Conservation (phyloP, 2,113 vertebrate genomes). For the Dromas ardeola region DNA sequence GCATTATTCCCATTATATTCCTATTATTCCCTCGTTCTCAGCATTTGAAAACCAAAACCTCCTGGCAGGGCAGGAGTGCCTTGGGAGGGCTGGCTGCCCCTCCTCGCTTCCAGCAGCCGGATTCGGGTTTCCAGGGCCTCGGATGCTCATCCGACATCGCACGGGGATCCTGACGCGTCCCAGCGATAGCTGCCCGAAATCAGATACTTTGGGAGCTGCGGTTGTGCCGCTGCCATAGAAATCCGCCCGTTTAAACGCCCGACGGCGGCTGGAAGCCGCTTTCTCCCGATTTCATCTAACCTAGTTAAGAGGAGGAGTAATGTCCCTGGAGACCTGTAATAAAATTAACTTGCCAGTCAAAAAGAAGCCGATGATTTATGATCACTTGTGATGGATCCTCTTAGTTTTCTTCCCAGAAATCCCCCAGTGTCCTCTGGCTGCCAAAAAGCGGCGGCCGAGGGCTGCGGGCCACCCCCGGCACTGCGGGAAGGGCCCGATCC, state of each 20-base stretch:
- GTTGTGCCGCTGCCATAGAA: background rate
- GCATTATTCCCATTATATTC: background rate
- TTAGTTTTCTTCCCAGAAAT: background rate
- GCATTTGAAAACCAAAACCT: background rate
- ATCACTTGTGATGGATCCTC: background rate
- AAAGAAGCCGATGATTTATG: background rate
- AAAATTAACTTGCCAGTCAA: background rate
- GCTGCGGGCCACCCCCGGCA: accelerated
- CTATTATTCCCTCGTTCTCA: background rate
- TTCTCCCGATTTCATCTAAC: background rate
- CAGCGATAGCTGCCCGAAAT: background rate
- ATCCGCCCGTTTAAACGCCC: accelerated
- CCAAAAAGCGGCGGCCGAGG: accelerated
- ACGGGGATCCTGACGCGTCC: background rate
- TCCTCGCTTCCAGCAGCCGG: accelerated
- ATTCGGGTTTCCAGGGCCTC: background rate
- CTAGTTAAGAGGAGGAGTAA: background rate
- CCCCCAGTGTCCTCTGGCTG: background rate
- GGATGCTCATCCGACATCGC: background rate
- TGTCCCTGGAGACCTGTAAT: background rate
- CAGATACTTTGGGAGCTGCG: background rate
- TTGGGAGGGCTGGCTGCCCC: background rate
- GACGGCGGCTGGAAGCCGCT: accelerated
- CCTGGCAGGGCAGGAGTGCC: background rate
- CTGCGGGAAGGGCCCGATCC: accelerated